phyloP scores from a whole-genome alignment of 1,140 invertebrate genomes.

The Drosophila repletoides region DNA sequence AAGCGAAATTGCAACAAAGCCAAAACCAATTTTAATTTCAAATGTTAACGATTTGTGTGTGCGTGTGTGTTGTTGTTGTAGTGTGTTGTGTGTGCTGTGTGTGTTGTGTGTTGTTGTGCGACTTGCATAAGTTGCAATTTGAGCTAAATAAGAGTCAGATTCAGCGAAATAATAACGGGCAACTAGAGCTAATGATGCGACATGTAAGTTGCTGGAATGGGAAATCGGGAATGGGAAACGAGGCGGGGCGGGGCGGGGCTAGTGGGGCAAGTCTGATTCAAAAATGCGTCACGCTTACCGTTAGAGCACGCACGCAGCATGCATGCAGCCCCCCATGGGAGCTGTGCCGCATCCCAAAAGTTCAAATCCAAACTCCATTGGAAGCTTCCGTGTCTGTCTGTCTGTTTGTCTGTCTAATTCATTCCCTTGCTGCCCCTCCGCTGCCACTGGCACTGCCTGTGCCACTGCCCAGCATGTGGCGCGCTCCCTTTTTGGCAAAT shows the following conservation, averaged over 20 bases:
- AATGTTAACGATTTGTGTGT: slow-evolving; percentile 53
- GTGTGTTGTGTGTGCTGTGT: slow-evolving; percentile 11
- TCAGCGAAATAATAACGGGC: slow-evolving; percentile 61
- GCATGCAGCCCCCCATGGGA: slow-evolving; percentile 52
- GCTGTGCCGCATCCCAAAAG: slow-evolving; percentile 47
- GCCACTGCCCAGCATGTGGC: slow-evolving; percentile 64
- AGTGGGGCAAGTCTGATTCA: slow-evolving; percentile 22
- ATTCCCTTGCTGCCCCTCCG: slow-evolving; percentile 2
- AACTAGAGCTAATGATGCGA: slow-evolving; percentile 71
- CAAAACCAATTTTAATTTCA: slow-evolving; percentile 64
- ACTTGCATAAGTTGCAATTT: slow-evolving; percentile 62
- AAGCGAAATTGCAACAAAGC: slow-evolving; percentile 54
- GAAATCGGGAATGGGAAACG: background rate
- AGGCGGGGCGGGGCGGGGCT: background rate
- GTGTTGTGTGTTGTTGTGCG: slow-evolving; percentile 14
- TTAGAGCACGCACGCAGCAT: slow-evolving; percentile 67
- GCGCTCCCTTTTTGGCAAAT: slow-evolving; percentile 79
- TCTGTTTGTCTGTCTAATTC: slow-evolving; percentile 34
- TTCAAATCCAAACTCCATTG: slow-evolving; percentile 24
- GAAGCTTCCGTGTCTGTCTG: slow-evolving; percentile 5
- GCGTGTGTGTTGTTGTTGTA: background rate
- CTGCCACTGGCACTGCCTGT: background rate
- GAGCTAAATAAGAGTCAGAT: slow-evolving; percentile 44
- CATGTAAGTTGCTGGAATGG: slow-evolving; percentile 41
- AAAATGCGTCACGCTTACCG: slow-evolving; percentile 77